Evolutionary conservation across 2,888 invertebrate species (phyloP).

Genomic region (Anoncus sp.): DNA sequence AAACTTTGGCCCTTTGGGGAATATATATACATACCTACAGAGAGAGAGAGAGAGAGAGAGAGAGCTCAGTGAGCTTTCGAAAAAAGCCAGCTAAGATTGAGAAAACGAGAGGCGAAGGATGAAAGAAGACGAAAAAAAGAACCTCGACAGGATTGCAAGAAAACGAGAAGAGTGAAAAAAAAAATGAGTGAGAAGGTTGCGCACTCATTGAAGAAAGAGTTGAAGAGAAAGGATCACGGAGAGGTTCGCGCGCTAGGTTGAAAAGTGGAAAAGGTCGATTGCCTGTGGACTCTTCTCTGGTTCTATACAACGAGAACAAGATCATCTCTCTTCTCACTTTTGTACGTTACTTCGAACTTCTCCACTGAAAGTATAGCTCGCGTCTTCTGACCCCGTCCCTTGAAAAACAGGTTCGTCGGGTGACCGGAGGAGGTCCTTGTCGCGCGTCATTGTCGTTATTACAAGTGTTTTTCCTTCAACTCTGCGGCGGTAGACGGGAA

Average conservation of each 20-base stretch:
- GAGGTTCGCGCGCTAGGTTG: slow-evolving; percentile 27
- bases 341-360: slow-evolving; percentile 5
- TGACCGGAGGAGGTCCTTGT: slow-evolving; percentile 18
- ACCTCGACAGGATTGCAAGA: slow-evolving; percentile 11
- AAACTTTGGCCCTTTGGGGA: slow-evolving; percentile 59
- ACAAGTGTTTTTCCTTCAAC: slow-evolving; percentile 25
- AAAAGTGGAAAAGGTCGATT: slow-evolving; percentile 60
- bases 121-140: slow-evolving; percentile 29
- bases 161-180: slow-evolving; percentile 26
- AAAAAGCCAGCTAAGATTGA: slow-evolving; percentile 58
- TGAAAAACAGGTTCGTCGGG: too few relatives aligned
- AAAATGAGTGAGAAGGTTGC: slow-evolving; percentile 22
- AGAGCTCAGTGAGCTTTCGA: slow-evolving; percentile 19
- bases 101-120: slow-evolving; percentile 49
- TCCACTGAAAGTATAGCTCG: too few relatives aligned
- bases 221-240: slow-evolving; percentile 25
- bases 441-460: slow-evolving; percentile 14
- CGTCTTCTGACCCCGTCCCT: too few relatives aligned
- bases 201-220: slow-evolving; percentile 40
- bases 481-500: slow-evolving; percentile 5
- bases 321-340: slow-evolving; percentile 43
- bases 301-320: slow-evolving; percentile 19
- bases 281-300: slow-evolving; percentile 36
- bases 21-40: slow-evolving; percentile 1
- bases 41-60: slow-evolving; percentile 18